A percentile compares a stretch with the other conserved stretches of the same genome.
phyloP scores from a whole-genome alignment of 2,888 invertebrate genomes.

The Epinotia ramella region DNA sequence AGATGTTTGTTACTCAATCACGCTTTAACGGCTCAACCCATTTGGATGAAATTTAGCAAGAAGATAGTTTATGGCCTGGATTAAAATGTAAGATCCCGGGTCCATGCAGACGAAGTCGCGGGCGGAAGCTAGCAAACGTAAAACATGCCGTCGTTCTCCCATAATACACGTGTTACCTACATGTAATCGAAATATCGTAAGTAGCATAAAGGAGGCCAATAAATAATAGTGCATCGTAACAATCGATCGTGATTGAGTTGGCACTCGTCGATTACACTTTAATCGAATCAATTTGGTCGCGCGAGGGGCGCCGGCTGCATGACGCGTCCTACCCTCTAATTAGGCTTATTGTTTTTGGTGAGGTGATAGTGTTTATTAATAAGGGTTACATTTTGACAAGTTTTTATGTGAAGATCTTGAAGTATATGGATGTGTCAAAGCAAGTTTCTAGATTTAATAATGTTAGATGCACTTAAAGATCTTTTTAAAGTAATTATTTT shows the following conservation, averaged over 20 bases:
- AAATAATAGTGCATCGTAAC: conserved; percentile 36
- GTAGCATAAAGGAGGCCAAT: conserved; percentile 22
- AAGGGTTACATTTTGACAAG: conserved; percentile 2
- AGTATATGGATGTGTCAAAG: neutral
- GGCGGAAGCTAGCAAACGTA: too few species aligned
- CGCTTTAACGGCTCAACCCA: too few species aligned
- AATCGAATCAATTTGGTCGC: conserved; percentile 40
- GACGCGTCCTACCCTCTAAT: conserved; percentile 24
- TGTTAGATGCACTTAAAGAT: neutral
- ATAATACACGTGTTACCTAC: neutral
- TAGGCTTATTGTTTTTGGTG: conserved; percentile 29
- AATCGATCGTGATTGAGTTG: conserved; percentile 37
- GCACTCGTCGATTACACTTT: conserved; percentile 38
- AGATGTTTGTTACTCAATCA: too few species aligned
- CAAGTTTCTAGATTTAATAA: neutral
- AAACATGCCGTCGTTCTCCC: neutral
- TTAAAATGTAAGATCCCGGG: too few species aligned
- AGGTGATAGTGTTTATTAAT: conserved; percentile 33
- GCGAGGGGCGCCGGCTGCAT: conserved; percentile 5
- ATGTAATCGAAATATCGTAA: conserved; percentile 17
- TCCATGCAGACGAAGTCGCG: too few species aligned
- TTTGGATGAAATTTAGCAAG: too few species aligned
- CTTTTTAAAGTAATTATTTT: too few species aligned
- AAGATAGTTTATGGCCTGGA: too few species aligned
- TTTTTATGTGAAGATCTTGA: neutral